Conservation (phyloP, 2,888 invertebrate species). For the Arge pagana region DNA sequence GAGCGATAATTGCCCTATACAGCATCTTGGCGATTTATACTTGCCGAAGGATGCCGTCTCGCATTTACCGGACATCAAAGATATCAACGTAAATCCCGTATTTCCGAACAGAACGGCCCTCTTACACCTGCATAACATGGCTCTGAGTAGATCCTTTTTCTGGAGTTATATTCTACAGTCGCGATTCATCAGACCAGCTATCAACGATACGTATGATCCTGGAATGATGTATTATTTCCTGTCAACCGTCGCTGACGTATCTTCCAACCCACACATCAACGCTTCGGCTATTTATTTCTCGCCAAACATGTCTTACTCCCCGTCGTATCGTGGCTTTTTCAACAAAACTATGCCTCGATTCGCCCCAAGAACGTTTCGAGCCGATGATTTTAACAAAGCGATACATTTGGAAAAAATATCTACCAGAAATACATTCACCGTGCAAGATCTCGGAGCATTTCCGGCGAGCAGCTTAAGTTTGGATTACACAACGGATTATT, state of each 20-base stretch:
- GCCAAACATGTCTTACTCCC: conserved; percentile 91
- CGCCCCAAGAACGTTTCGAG: conserved; percentile 89
- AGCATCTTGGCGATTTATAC: conserved; percentile 81
- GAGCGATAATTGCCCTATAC: conserved; percentile 87
- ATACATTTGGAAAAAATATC: conserved; percentile 94
- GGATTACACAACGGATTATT: conserved; percentile 90
- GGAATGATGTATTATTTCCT: conserved; percentile 98
- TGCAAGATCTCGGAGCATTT: conserved; percentile 85
- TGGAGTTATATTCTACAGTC: conserved; percentile 94
- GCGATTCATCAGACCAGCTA: conserved; percentile 85
- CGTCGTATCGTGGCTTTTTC: conserved; percentile 93
- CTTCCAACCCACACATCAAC: conserved; percentile 89
- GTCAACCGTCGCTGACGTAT: conserved; percentile 93
- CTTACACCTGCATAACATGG: conserved; percentile 94
- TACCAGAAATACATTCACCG: conserved; percentile 88
- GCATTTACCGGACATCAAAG: conserved; percentile 90
- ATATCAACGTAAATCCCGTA: conserved; percentile 91
- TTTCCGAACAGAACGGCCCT: conserved; percentile 93
- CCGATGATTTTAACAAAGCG: conserved; percentile 94
- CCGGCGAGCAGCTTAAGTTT: conserved; percentile 76
- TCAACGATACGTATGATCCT: conserved; percentile 92
- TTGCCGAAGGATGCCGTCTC: conserved; percentile 85
- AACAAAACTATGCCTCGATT: conserved; percentile 94
- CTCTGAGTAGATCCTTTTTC: conserved; percentile 93
- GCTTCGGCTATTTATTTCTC: conserved; percentile 93